Percentiles rank a stretch among this genome's conserved stretches.
These are phyloP conservation scores for Chymomyza caudatula DNA, from an alignment of 2,888 invertebrate genomes.

Conservation along the genomic window DNA sequence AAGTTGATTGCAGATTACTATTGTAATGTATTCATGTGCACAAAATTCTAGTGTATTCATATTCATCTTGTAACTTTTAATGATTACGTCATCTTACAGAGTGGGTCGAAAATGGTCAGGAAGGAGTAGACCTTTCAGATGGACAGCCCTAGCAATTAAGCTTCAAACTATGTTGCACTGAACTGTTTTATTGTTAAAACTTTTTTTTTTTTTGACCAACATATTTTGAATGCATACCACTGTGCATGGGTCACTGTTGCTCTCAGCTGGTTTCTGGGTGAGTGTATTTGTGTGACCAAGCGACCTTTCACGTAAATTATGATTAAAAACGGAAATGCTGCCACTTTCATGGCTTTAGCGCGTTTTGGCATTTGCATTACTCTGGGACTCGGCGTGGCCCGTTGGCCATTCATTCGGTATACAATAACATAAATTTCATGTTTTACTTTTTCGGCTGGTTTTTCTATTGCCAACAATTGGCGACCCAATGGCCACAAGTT, in stretches of 20 bases:
- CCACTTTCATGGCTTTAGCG: slow-evolving; percentile 51
- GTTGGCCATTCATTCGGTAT: slow-evolving; percentile 10
- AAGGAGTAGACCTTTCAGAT: too few species aligned
- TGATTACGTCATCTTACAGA: too few species aligned
- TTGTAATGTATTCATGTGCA: too few species aligned
- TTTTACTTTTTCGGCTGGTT: slow-evolving; percentile 20
- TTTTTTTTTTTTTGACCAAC: neutral
- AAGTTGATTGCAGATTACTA: too few species aligned
- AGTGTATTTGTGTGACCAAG: slow-evolving; percentile 19
- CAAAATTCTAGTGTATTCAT: too few species aligned
- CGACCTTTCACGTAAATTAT: slow-evolving; percentile 63
- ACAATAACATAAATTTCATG: slow-evolving; percentile 4
- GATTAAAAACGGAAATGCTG: slow-evolving; percentile 70
- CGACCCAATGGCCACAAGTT: slow-evolving; percentile 36
- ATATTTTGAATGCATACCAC: slow-evolving; percentile 26
- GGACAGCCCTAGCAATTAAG: too few species aligned
- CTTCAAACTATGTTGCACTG: too few species aligned
- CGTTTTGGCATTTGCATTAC: slow-evolving; percentile 17
- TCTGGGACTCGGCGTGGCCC: slow-evolving; percentile 14
- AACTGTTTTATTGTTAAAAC: too few species aligned
- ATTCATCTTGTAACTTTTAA: too few species aligned
- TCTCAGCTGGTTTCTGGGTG: slow-evolving; percentile 46
- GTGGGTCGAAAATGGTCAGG: too few species aligned
- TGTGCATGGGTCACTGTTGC: slow-evolving; percentile 28
- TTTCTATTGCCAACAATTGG: slow-evolving; percentile 28